Evolutionary conservation across 2,888 invertebrate species (phyloP), one percentile per base, ranked within the genome.

Genomic region (Ceriagrion tenellum): DNA sequence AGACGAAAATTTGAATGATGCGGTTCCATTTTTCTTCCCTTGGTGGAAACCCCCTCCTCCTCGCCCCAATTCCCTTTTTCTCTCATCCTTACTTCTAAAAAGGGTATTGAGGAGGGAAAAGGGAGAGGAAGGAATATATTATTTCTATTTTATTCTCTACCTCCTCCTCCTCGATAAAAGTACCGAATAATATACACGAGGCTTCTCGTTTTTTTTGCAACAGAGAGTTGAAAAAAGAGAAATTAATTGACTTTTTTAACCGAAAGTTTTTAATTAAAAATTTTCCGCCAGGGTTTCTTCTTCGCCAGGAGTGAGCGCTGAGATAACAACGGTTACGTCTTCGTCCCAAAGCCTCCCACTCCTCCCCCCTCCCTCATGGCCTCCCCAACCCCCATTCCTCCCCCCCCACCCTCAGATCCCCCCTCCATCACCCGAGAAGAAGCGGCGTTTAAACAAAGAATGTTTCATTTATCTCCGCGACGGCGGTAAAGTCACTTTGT

Each of bases 1-100:
- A 81, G 81, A 81, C 35, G 81, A 81, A 81, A 81, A 81, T 81
- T 81, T 81, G 81, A 81, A 81, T 81, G 81, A 81, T 81, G 81
- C 81, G 30, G 81, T 81, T 35, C 81, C 81, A 81, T 81, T 81
- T 81, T 81, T 81, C 81, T 35, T 81, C 81, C 35, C 81, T 35
- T 26, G 30, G 81, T 35, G 81, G 20, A 59, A 59, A 59, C 20
- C 20, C 59, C 74, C 74, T 20, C 13, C 63, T n/a, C 4, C 63
- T 69, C 69, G 2, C 13, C 59, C 12, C 59, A 47, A 59, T 59
- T 10, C 59, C 26, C 69, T 23, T 69, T 26, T 8, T 16, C 35
- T 59, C 47, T 69, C 69, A 26, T 69, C 69, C 69, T 69, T 47
- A 47, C 47, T 47, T 47, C 47, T 47, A 26, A 0, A 26, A 0